These are phyloP conservation scores for Craterocephalus amniculus DNA, from an alignment of 2,797 vertebrate species.

Conservation along the genomic window DNA sequence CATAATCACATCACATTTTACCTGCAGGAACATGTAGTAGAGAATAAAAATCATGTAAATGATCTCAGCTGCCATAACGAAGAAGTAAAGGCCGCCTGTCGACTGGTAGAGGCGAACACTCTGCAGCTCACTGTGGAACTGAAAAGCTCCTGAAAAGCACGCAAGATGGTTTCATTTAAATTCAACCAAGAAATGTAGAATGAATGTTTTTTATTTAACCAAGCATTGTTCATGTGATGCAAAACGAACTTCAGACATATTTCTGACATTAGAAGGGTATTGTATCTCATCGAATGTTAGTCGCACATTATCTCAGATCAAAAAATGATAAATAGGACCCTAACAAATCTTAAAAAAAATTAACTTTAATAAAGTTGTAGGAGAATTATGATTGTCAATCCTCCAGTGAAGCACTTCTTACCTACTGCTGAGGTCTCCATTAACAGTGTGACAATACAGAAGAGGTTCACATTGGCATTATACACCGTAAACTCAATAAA, in stretches of 20 bases:
- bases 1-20: conserved; percentile 57
- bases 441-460: conserved; percentile 88
- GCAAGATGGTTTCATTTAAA: neutral
- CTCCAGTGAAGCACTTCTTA: conserved; percentile 64
- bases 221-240: too few species aligned
- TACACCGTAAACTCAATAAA: conserved; percentile 94
- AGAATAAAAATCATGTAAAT: conserved; percentile 90
- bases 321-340: too few species aligned
- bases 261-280: neutral
- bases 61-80: conserved; percentile 87
- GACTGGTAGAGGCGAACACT: conserved; percentile 88
- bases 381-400: neutral
- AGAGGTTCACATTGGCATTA: conserved; percentile 94
- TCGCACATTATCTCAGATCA: neutral
- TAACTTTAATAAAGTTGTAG: too few species aligned
- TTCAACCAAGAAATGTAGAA: rapidly evolving
- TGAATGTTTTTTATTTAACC: neutral
- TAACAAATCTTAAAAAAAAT: too few species aligned
- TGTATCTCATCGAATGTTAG: neutral
- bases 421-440: conserved; percentile 89
- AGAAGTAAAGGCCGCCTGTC: conserved; percentile 83
- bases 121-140: conserved; percentile 81
- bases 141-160: conserved; percentile 85
- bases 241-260: neutral
- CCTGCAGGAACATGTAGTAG: conserved; percentile 93